These are phyloP conservation scores for Lucilia cuprina DNA, from an alignment of 1,140 invertebrate species.

Conservation along the genomic window DNA sequence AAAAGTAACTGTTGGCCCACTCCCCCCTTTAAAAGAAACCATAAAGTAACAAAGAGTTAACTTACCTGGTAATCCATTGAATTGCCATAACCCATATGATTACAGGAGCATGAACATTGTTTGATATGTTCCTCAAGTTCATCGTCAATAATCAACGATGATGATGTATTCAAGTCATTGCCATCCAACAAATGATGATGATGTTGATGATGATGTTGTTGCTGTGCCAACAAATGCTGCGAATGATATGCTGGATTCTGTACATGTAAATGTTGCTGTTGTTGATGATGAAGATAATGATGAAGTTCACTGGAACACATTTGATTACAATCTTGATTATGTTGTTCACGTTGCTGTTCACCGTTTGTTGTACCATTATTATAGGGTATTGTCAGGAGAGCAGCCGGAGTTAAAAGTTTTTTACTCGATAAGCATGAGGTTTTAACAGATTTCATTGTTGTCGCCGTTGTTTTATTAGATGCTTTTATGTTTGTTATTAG, in stretches of 20 bases:
- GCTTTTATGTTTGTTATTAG: not conserved
- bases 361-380: not conserved
- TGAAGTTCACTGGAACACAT: not conserved
- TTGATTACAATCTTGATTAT: not conserved
- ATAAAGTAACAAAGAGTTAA: slow-evolving; percentile 36
- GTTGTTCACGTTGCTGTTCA: not conserved
- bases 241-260: not conserved
- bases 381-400: not conserved
- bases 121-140: slow-evolving; percentile 86
- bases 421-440: not conserved
- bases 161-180: not conserved
- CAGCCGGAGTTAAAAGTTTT: not conserved
- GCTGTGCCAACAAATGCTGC: not conserved
- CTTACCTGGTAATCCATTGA: slow-evolving; percentile 88
- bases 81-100: slow-evolving; percentile 91
- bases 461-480: not conserved
- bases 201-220: no score
- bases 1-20: no score
- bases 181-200: not conserved
- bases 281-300: not conserved
- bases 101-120: slow-evolving; percentile 85
- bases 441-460: not conserved
- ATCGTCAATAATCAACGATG: slow-evolving; percentile 65
- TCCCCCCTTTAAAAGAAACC: no score
- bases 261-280: not conserved